Base-by-base conservation (phyloP, 2,888 invertebrate species). In the Scrobipalpa costella region DNA sequence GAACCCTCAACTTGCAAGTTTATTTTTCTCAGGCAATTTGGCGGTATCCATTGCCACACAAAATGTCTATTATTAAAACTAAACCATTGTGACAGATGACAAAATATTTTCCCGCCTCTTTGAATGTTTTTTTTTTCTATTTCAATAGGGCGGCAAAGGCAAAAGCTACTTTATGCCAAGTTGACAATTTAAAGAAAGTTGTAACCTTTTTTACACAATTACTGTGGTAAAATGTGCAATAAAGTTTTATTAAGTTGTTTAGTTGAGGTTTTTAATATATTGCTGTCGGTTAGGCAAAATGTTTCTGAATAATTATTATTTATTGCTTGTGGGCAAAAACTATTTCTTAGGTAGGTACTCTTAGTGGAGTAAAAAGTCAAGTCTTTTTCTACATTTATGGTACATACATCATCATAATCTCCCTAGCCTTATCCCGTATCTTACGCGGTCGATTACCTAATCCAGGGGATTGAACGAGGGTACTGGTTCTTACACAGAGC, bases 161-260 rank as follows among this genome's bases (percentile, higher is more conserved):
- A 36, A 62, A 58, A 38, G 19, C 27, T 38, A 47, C 19, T 61
- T 57, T 52, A 52, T 13, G 7, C 17, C 52, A 27, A 21, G 33
- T 33, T 11, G 27, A 15, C 33, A 27, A 55, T 34, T 17, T 60
- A 44, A 62, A 62, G 61, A 64, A 63, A 67, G 66, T 59, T 64
- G 36, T 52, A 19, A 40, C 34, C 58, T 66, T 66, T 63, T 63
- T 55, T 55, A 19, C n/a, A 34, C 27, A 38, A 57, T 21, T 49
- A 52, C 52, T 66, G 66, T 52, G 66, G 66, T 57, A 62, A 66
- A 66, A 63, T 62, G 62, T 59, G 66, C 66, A 66, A 66, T 66
- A 57, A 62, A 52, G 34, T 55, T 66, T 61, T 64, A 52, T 61
- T 61, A 27, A 34, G 49, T 8, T 36, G 11, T 49, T 57, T 47